Conservation (phyloP, 2,888 invertebrate species). For the Pyrrhia umbra region DNA sequence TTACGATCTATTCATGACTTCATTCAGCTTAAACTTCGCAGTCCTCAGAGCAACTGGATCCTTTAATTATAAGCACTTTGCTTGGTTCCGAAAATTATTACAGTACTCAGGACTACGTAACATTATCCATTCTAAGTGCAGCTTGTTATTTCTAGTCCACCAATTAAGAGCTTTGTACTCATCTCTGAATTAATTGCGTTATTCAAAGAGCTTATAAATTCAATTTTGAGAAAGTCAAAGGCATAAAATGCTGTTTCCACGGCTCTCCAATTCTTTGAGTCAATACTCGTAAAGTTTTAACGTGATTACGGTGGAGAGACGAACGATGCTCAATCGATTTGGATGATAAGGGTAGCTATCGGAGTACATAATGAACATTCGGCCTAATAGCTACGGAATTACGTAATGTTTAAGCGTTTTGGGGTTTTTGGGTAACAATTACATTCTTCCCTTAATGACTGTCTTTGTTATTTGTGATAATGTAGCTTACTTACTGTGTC, state of each 20-base stretch:
- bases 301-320: not conserved
- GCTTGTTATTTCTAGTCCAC: slow-evolving; percentile 19
- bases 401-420: slow-evolving; percentile 9
- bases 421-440: slow-evolving; percentile 12
- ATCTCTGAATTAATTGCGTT: slow-evolving; percentile 28
- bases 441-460: slow-evolving; percentile 1
- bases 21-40: slow-evolving; percentile 1
- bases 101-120: slow-evolving; percentile 14
- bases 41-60: slow-evolving; percentile 10
- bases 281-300: slow-evolving; percentile 14
- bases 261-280: not conserved
- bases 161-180: slow-evolving; percentile 28
- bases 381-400: slow-evolving; percentile 15
- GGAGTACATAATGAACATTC: slow-evolving; percentile 11
- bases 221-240: slow-evolving; percentile 12
- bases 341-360: not conserved
- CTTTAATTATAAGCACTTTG: slow-evolving; percentile 37
- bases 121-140: not conserved
- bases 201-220: slow-evolving; percentile 29
- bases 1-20: slow-evolving; percentile 3
- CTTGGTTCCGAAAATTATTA: slow-evolving; percentile 30
- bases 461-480: not conserved
- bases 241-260: slow-evolving; percentile 10
- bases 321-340: slow-evolving; percentile 31
- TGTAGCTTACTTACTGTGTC: not conserved